Percentiles rank a stretch among this genome's conserved stretches.
phyloP scores from a whole-genome alignment of 2,888 invertebrate species.

The Palloptera scutellata region DNA sequence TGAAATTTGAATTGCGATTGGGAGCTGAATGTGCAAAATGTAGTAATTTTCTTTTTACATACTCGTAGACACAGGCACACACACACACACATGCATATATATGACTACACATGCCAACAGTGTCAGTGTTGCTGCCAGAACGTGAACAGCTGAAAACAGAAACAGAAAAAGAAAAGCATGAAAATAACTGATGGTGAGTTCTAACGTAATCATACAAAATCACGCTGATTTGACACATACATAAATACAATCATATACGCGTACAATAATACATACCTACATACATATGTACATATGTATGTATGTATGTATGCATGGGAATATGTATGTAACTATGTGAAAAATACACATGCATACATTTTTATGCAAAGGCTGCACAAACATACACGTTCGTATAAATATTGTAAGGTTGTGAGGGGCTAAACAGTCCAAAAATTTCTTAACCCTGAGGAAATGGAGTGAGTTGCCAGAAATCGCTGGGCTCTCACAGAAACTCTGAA shows the following conservation, averaged over 20 bases:
- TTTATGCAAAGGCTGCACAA: too few species aligned
- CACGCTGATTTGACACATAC: slow-evolving; percentile 42
- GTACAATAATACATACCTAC: slow-evolving; percentile 4
- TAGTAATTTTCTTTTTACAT: slow-evolving; percentile 30
- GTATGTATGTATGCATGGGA: not conserved
- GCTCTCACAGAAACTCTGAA: too few species aligned
- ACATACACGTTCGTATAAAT: too few species aligned
- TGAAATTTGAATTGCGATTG: slow-evolving; percentile 55
- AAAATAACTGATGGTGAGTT: slow-evolving; percentile 12
- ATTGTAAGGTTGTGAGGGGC: too few species aligned
- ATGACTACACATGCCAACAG: not conserved
- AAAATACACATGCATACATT: too few species aligned
- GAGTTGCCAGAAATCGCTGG: too few species aligned
- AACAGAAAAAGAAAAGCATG: too few species aligned
- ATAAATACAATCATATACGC: slow-evolving; percentile 6
- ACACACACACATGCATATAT: not conserved
- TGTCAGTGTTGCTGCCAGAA: too few species aligned
- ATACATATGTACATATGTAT: slow-evolving; percentile 5
- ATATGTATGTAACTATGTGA: too few species aligned
- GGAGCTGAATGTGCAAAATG: slow-evolving; percentile 39
- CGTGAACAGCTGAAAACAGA: too few species aligned
- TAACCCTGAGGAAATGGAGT: too few species aligned
- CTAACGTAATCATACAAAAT: slow-evolving; percentile 38
- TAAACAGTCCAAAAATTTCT: too few species aligned
- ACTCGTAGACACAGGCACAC: not conserved